Conservation (phyloP, 2,113 vertebrate genomes). For the Gopherus flavomarginatus region DNA sequence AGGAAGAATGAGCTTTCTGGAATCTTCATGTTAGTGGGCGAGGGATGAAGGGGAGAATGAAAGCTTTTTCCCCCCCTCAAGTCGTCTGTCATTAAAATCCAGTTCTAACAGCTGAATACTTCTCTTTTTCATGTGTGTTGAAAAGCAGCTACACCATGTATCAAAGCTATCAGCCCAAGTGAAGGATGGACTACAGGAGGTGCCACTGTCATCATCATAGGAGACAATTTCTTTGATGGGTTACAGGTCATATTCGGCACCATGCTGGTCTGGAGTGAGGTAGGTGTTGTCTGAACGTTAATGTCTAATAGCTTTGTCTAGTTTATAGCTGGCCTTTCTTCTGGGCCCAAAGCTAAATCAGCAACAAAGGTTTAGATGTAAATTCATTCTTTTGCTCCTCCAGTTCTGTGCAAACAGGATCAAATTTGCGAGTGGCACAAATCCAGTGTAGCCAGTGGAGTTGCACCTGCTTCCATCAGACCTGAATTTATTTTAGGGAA, state of each 20-base stretch:
- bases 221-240: conserved; percentile 99
- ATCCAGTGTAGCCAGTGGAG: neutral
- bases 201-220: conserved; percentile 98
- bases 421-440: conserved; percentile 47
- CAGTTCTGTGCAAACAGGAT: conserved; percentile 50
- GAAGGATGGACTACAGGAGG: conserved; percentile 99
- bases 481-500: neutral
- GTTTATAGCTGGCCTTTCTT: conserved; percentile 62
- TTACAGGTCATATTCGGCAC: conserved; percentile 99
- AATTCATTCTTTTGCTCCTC: neutral
- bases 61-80: conserved; percentile 78
- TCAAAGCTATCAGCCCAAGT: conserved; percentile 99
- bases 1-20: conserved; percentile 57
- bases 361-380: conserved; percentile 37
- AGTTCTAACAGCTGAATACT: conserved; percentile 83
- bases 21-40: conserved; percentile 71
- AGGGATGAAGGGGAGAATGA: conserved; percentile 62
- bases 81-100: conserved; percentile 82
- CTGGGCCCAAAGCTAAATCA: conserved; percentile 50
- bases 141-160: conserved; percentile 96
- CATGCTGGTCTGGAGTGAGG: conserved; percentile 99
- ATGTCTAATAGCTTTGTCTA: conserved; percentile 80
- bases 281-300: conserved; percentile 86
- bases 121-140: conserved; percentile 87
- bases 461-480: neutral